Evolutionary conservation across 1,140 invertebrate genomes (phyloP).

Genomic region (Apocrypta bakeri): DNA sequence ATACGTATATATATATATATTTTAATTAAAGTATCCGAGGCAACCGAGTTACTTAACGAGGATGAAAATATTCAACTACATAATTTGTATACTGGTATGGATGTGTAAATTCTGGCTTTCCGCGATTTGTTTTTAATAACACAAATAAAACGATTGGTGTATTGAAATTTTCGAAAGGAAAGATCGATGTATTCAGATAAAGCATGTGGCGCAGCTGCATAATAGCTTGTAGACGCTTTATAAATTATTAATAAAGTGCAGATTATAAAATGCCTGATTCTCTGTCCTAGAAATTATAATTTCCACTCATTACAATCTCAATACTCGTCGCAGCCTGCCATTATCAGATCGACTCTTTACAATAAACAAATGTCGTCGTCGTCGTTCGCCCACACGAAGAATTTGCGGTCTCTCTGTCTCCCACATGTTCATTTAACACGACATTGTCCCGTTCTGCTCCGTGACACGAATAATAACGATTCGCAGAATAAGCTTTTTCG

Average conservation of each 20-base stretch:
- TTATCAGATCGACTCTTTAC: not conserved
- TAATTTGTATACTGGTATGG: too few relatives aligned
- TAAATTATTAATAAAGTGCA: not conserved
- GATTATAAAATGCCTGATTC: not conserved
- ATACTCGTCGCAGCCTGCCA: not conserved
- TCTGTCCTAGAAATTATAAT: not conserved
- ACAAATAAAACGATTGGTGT: too few relatives aligned
- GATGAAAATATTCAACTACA: not conserved
- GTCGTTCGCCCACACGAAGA: not conserved
- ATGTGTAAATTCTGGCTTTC: too few relatives aligned
- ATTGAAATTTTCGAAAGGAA: not conserved
- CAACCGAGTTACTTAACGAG: not conserved
- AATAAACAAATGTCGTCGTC: conserved; percentile 10
- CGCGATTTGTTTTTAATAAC: too few relatives aligned
- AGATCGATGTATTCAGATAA: not conserved
- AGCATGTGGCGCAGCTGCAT: not conserved
- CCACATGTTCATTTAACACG: not conserved
- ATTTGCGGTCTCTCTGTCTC: not conserved
- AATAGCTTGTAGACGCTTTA: not conserved
- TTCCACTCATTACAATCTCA: not conserved
- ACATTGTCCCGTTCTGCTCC: too few relatives aligned
- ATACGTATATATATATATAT: not conserved
- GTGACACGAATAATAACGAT: not conserved
- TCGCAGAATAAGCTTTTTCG: too few relatives aligned
- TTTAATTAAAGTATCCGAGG: not conserved